Conservation (phyloP, 53 echinoderm and acorn worm genomes). For the Pentamera pediparva region DNA sequence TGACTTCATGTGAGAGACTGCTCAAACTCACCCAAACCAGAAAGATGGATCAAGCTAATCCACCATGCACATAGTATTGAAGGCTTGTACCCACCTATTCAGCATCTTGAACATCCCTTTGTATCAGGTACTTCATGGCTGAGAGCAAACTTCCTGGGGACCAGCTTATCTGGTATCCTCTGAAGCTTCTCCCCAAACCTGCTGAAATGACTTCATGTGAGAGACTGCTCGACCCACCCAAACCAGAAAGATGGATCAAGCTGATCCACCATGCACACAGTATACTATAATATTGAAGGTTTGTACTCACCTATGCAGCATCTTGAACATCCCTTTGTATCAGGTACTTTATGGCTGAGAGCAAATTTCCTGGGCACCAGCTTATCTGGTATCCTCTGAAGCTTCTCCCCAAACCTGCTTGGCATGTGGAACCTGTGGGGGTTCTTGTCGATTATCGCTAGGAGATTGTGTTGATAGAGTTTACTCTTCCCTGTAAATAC, state of each 20-base stretch:
- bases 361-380: constrained; percentile 96
- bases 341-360: constrained; percentile 95
- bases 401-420: constrained; percentile 76
- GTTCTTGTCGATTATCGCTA: constrained; percentile 96
- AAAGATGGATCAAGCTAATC: too few relatives aligned
- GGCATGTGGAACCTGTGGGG: constrained; percentile 99
- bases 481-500: constrained; percentile 79
- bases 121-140: constrained; percentile 98
- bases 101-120: constrained; percentile 95
- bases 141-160: constrained; percentile 96
- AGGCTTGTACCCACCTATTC: constrained; percentile 93
- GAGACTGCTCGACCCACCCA: too few relatives aligned
- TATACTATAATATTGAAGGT: too few relatives aligned
- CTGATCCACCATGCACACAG: too few relatives aligned
- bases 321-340: constrained; percentile 93
- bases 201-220: too few relatives aligned
- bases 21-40: too few relatives aligned
- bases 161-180: constrained; percentile 90
- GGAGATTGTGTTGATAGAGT: constrained; percentile 93
- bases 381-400: constrained; percentile 94
- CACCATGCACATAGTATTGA: too few relatives aligned
- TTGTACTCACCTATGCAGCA: constrained; percentile 98
- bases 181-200: constrained; percentile 85
- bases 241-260: too few relatives aligned
- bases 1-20: too few relatives aligned